A percentile compares a stretch with the other conserved stretches of the same genome.
phyloP scores from a whole-genome alignment of 2,113 vertebrate species.

The Peromyscus leucopus region DNA sequence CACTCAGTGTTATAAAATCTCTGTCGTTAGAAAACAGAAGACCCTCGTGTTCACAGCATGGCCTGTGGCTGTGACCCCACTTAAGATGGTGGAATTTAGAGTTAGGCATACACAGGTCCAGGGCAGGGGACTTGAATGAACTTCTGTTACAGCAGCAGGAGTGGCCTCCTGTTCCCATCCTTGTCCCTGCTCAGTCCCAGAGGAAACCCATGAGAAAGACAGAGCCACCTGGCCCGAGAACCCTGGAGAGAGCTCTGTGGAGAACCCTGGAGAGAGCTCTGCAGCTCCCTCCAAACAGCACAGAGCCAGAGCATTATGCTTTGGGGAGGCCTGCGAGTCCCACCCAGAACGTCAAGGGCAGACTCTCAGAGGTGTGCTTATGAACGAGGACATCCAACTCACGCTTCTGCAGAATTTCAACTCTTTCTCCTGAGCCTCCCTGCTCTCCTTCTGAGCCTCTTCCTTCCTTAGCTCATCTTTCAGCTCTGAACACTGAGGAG shows the following conservation, averaged over 20 bases:
- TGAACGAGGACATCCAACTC: conserved; percentile 5
- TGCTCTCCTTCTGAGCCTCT: background rate
- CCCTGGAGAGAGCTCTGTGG: background rate
- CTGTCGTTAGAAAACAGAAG: background rate
- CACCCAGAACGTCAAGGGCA: background rate
- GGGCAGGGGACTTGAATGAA: background rate
- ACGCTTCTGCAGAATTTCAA: conserved; percentile 83
- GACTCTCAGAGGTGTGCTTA: accelerated
- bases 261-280: background rate
- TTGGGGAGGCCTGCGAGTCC: background rate
- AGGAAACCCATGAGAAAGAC: background rate
- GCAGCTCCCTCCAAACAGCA: background rate
- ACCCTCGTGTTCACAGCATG: background rate
- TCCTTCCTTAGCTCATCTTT: conserved; percentile 81
- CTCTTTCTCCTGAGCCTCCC: conserved; percentile 82
- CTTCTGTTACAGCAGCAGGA: background rate
- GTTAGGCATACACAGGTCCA: background rate
- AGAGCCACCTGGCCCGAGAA: background rate
- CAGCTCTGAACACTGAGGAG: conserved; percentile 84
- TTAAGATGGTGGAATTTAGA: background rate
- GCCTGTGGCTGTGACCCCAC: background rate
- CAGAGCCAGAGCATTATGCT: background rate
- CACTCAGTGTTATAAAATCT: background rate
- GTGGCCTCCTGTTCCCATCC: background rate
- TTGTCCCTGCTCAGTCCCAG: background rate